These are phyloP conservation scores for Neoaliturus tenellus DNA, from an alignment of 2,888 invertebrate genomes.

Conservation along the genomic window DNA sequence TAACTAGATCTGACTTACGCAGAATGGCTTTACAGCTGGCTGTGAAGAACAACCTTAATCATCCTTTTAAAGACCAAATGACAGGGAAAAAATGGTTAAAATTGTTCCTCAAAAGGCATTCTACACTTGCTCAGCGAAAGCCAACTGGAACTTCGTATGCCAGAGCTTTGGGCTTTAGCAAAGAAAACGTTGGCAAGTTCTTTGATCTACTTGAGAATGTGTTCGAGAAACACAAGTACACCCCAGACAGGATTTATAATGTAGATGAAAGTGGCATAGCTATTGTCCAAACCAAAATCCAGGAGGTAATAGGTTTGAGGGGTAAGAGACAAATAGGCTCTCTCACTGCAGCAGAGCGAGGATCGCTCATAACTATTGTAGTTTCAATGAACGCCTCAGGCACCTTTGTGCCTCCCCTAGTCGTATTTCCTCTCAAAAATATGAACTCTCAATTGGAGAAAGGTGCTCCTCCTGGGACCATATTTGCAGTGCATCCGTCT, in stretches of 20 bases:
- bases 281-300: constrained; percentile 67
- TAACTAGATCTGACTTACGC: constrained; percentile 54
- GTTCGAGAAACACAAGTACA: constrained; percentile 63
- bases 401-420: constrained; percentile 68
- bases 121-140: constrained; percentile 54
- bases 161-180: constrained; percentile 60
- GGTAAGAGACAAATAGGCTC: constrained; percentile 69
- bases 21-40: constrained; percentile 60
- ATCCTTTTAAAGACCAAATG: constrained; percentile 57
- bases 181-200: constrained; percentile 42
- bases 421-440: constrained; percentile 69
- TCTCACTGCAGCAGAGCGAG: constrained; percentile 69
- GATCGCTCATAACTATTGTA: constrained; percentile 67
- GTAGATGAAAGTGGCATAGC: constrained; percentile 70
- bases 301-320: constrained; percentile 66
- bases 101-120: constrained; percentile 59
- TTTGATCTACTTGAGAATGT: constrained; percentile 54
- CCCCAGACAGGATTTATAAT: constrained; percentile 65
- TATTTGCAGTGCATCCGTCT: constrained; percentile 66
- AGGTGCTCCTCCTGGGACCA: constrained; percentile 67
- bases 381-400: constrained; percentile 68
- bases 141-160: constrained; percentile 59
- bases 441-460: constrained; percentile 68
- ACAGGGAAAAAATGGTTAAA: constrained; percentile 59
- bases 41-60: constrained; percentile 56